Evolutionary conservation across 92 coral and sea anemone genomes (phyloP), one percentile per base, ranked within the genome.

Genomic region (Epizoanthus stellaris): DNA sequence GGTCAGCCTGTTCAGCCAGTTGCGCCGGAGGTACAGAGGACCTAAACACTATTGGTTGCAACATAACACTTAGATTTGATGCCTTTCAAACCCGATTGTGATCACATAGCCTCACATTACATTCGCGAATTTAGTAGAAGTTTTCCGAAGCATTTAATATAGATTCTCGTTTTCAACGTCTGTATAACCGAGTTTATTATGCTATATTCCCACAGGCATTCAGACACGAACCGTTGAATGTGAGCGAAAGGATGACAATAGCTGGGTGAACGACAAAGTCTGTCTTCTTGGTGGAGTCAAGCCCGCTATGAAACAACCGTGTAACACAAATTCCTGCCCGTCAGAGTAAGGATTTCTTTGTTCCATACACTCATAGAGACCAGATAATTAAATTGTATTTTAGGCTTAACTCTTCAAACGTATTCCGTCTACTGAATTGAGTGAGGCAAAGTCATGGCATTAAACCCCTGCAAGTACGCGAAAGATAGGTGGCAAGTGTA

Each of bases 11-110:
- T 77, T 82, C 98, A 19, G 95, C 87, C 84, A 75, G 89, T 54
- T 96, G 98, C 63, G 98, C 98, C 25, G 95, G 93, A 80, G 98
- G 98, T 96, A 81, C 49, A 80, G 21, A 63, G 36, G 43, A 49
- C 14, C 39, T 30, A n/a, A 20, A 16, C 62, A 20, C 42, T 70
- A 20, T 70, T 38, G 52, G 7, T 5, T 38, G 19, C 39, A 25
- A 0, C 9, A 4, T 25, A 17, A 70, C 52, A 70, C 7, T 43
- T 30, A 30, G 2, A 30, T 30, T 30, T 30, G 36, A 30, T 30
- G 1, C 36, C 36, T 30, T 30, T 30, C 36, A 30, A 30, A 30
- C 2, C 2, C 2, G 36, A 1, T 30, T 30, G 36, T 1, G 36
- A 30, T 30, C 2, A 1, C 34, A 30, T 30, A 30, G 34, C 34